Evolutionary conservation across 2,113 vertebrate species (phyloP).

Genomic region (Heloderma charlesbogerti): DNA sequence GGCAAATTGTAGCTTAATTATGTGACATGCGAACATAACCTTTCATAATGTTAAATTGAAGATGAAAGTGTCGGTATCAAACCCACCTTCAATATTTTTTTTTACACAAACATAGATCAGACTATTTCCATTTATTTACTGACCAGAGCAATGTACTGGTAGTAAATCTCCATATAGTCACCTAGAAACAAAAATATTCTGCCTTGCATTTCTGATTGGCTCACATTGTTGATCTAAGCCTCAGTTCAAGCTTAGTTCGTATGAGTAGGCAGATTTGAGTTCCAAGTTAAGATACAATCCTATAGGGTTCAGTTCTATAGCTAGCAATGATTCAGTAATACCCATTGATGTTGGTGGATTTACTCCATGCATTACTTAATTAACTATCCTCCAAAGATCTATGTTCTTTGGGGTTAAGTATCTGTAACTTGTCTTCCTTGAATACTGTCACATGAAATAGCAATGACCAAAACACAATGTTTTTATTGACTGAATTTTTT

Average conservation of each 20-base stretch:
- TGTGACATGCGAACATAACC: no score
- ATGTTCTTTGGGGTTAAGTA: slow-evolving; percentile 57
- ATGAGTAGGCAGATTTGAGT: slow-evolving; percentile 23
- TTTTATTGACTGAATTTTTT: slow-evolving; percentile 58
- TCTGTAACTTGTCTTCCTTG: slow-evolving; percentile 62
- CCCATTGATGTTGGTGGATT: neutral
- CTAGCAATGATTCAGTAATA: slow-evolving; percentile 45
- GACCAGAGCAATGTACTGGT: slow-evolving; percentile 61
- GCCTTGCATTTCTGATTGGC: slow-evolving; percentile 66
- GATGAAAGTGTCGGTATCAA: neutral
- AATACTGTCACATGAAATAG: slow-evolving; percentile 63
- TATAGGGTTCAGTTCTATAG: slow-evolving; percentile 36
- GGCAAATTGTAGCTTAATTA: no score
- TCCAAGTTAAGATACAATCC: slow-evolving; percentile 8
- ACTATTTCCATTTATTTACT: neutral
- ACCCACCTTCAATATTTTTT: neutral
- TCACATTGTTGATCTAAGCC: slow-evolving; percentile 35
- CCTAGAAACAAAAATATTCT: slow-evolving; percentile 49
- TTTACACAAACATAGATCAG: neutral
- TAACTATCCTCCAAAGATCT: slow-evolving; percentile 47
- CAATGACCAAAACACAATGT: slow-evolving; percentile 34
- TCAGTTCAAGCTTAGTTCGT: slow-evolving; percentile 1
- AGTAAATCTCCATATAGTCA: slow-evolving; percentile 48
- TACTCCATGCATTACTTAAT: slow-evolving; percentile 12
- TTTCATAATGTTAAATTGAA: neutral